Evolutionary conservation across 2,888 invertebrate species (phyloP), one percentile per base, ranked within the genome.

Genomic region (Erebia aethiops): DNA sequence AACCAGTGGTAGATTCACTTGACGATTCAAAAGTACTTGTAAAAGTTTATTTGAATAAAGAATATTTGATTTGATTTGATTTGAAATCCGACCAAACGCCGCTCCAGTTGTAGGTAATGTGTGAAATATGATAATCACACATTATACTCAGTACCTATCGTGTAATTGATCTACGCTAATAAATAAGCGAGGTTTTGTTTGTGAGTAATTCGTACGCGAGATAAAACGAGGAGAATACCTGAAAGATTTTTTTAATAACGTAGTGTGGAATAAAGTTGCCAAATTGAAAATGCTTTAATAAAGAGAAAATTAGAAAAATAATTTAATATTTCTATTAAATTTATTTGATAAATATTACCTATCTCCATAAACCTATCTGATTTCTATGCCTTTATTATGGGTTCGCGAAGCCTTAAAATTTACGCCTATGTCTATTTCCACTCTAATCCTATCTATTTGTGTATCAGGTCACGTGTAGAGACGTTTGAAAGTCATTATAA

Each of bases 31-130:
- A n/a, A n/a, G n/a, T n/a, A n/a, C n/a, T n/a, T n/a, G n/a, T n/a
- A n/a, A n/a, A n/a, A n/a, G n/a, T n/a, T n/a, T n/a, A n/a, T n/a
- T n/a, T n/a, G n/a, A n/a, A n/a, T n/a, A n/a, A n/a, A n/a, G n/a
- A n/a, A n/a, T n/a, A n/a, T n/a, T n/a, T n/a, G n/a, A n/a, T n/a
- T n/a, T n/a, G n/a, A n/a, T n/a, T n/a, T n/a, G n/a, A n/a, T n/a
- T n/a, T n/a, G n/a, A n/a, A n/a, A 84, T 84, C 84, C 82, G 73
- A 79, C 68, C 68, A 67, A 76, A 74, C 71, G 64, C 68, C 64
- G 70, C 68, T 75, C 72, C 69, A 74, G 74, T 73, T 66, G 41
- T 54, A 64, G 14, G 66, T 73, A 72, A 68, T 76, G 74, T 77
- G 77, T 75, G 77, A 77, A 77, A 70, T 76, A 75, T 75, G 73